Percentiles rank a stretch among this genome's conserved stretches.
Conservation (phyloP, 1,140 invertebrate genomes). For the Goniozus legneri region DNA sequence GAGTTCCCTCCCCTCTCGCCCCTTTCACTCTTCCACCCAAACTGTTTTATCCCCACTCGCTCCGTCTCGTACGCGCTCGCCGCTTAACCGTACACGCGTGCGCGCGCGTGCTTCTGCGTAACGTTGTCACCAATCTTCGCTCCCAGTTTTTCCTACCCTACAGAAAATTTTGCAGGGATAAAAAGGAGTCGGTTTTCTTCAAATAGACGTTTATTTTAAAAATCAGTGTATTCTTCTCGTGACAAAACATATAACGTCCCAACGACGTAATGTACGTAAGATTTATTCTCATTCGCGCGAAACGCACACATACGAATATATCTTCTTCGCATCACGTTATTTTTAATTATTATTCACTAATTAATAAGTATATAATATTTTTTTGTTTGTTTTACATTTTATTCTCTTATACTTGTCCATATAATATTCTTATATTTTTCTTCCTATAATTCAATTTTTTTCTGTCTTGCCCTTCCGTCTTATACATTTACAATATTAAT, state of each 20-base stretch:
- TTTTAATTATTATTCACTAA: conserved; percentile 16
- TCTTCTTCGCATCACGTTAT: not conserved
- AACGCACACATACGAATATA: not conserved
- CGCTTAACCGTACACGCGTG: not conserved
- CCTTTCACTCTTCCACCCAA: conserved; percentile 6
- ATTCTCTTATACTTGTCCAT: conserved; percentile 14
- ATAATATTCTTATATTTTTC: conserved; percentile 24
- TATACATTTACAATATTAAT: conserved; percentile 21
- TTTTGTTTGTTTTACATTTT: conserved; percentile 6
- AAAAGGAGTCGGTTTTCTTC: no score
- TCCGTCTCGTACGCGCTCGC: not conserved
- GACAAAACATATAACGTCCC: conserved; percentile 42
- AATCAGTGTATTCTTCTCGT: conserved; percentile 43
- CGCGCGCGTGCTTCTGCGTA: conserved; percentile 5
- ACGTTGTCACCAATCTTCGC: no score
- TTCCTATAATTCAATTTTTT: conserved; percentile 16
- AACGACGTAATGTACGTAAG: conserved; percentile 21
- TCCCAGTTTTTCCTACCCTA: no score
- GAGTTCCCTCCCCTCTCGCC: not conserved
- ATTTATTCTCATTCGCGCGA: conserved; percentile 11
- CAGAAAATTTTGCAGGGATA: no score
- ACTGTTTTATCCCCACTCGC: not conserved
- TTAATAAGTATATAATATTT: conserved; percentile 19
- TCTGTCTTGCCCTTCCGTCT: conserved; percentile 15
- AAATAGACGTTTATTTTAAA: conserved; percentile 52